Evolutionary conservation across 2,797 vertebrate species (phyloP).

Genomic region (Premnoplex brunnescens): DNA sequence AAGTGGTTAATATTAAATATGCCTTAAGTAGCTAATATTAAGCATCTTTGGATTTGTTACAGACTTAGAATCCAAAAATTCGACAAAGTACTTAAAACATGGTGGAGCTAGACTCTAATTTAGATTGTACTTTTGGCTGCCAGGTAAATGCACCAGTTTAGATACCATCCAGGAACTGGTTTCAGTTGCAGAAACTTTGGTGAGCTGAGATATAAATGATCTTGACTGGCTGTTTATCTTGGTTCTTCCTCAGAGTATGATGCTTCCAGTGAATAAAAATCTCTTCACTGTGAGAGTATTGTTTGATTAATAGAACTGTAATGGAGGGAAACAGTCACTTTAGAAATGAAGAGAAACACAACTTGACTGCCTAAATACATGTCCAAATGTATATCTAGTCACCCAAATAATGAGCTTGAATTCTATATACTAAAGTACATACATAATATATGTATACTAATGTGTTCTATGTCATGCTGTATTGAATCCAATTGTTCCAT

Average conservation of each 20-base stretch:
- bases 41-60: not conserved
- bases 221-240: not conserved
- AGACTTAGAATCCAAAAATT: not conserved
- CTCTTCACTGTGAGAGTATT: not conserved
- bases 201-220: not conserved
- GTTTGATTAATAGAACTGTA: not conserved
- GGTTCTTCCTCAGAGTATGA: not conserved
- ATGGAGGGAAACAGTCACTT: not conserved
- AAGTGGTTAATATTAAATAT: not conserved
- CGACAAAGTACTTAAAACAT: not conserved
- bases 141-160: not conserved
- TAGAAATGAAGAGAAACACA: not conserved
- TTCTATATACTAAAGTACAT: not conserved
- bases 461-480: not conserved
- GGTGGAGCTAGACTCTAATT: not conserved
- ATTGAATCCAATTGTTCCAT: slow-evolving; percentile 38
- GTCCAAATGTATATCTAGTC: not conserved
- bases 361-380: not conserved
- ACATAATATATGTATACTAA: not conserved
- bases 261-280: not conserved
- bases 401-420: not conserved
- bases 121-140: not conserved
- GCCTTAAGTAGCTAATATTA: not conserved
- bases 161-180: not conserved
- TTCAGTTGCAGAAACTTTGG: not conserved